Base-by-base conservation (phyloP, 2,888 invertebrate genomes). In the Hololepta plana region DNA sequence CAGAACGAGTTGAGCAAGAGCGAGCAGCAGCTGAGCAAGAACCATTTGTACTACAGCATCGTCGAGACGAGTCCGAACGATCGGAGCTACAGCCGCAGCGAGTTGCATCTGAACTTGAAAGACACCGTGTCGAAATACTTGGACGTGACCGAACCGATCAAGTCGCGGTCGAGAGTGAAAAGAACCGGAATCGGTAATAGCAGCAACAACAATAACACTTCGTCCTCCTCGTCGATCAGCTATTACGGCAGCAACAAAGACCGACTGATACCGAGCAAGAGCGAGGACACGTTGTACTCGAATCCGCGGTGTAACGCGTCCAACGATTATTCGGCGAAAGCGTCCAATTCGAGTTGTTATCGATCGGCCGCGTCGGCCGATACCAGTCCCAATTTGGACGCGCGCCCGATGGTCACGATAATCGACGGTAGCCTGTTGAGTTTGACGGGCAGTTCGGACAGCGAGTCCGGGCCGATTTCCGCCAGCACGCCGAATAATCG, bases 31-130 rank as follows among this genome's bases (percentile, higher is more conserved):
- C 44, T 79, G 5, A 64, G 66, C 38, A 47, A 63, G 9, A 57
- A 64, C 19, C n/a, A n/a, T n/a, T n/a, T n/a, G n/a, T n/a, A n/a
- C n/a, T n/a, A n/a, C n/a, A n/a, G n/a, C n/a, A n/a, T n/a, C n/a
- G n/a, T n/a, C n/a, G n/a, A n/a, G n/a, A n/a, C n/a, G n/a, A n/a
- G n/a, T n/a, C n/a, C n/a, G n/a, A n/a, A n/a, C n/a, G n/a, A n/a
- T n/a, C n/a, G n/a, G n/a, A n/a, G n/a, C n/a, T n/a, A n/a, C 41
- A 82, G 82, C 35, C 81, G 81, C 47, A 82, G 82, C 12, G 84
- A 84, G 41, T 82, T 82, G 44, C 74, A 76, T 34, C 44, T 77
- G 4, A 64, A 65, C 36, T 47, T 63, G 10, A 58, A 64, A 21
- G 64, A 64, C 35, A 55, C 60, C 2, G 62, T 60, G 16, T 62